A percentile compares a stretch with the other conserved stretches of the same genome.
These are phyloP conservation scores for Okamejei kenojei DNA, from an alignment of 2,797 vertebrate species.

Conservation along the genomic window DNA sequence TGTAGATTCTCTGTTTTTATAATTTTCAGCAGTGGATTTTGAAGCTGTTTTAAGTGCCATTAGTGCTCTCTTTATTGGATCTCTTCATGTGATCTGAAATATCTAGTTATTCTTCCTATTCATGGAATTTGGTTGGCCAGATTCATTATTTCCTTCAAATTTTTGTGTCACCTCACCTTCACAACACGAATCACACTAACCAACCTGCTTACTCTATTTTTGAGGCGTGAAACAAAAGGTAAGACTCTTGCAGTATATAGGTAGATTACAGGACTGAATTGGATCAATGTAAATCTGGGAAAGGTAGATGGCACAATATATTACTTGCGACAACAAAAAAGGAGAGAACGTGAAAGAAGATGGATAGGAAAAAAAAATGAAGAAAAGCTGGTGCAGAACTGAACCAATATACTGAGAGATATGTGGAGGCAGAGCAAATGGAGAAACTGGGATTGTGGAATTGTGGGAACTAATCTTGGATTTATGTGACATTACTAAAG, in stretches of 20 bases:
- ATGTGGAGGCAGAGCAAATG: background rate
- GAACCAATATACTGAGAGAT: background rate
- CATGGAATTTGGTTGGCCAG: background rate
- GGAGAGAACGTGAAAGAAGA: background rate
- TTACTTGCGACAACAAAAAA: background rate
- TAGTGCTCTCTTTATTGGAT: no score
- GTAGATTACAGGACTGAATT: background rate
- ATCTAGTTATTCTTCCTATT: no score
- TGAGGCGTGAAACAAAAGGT: background rate
- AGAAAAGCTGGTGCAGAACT: background rate
- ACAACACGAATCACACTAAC: background rate
- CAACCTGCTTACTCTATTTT: background rate
- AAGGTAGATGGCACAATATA: background rate
- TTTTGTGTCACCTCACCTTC: background rate
- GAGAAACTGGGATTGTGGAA: background rate
- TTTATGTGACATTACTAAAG: background rate
- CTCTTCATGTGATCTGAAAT: no score
- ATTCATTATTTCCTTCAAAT: background rate
- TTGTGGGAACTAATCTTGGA: background rate
- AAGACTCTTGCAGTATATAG: background rate
- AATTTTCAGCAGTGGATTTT: no score
- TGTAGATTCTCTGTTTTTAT: no score
- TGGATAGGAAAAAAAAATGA: background rate
- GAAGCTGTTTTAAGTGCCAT: no score
- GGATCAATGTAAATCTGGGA: background rate